Evolutionary conservation across 1,140 invertebrate genomes (phyloP), one percentile per base, ranked within the genome.

Genomic region (Agrypnia vestita): DNA sequence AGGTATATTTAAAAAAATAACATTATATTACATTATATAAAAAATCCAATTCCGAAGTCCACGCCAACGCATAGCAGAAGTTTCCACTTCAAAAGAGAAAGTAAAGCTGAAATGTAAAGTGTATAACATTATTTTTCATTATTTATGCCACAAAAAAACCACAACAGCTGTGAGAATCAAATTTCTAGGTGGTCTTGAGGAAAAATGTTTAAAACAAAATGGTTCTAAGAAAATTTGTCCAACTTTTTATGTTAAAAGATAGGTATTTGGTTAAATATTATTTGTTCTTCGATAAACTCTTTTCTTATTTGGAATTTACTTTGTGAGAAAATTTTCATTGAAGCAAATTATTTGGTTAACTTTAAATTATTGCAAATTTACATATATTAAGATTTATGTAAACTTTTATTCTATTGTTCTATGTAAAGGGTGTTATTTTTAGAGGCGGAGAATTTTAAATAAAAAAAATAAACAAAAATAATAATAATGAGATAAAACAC

Each of bases 91-190:
- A 82, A 46, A 82, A 82, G 10, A 82, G 67, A 46, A 82, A 82
- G 55, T 82, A 82, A 17, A 80, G 17, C 81, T 82, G 78, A 80
- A 82, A 82, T 25, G 25, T 35, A 55, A 67, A 61, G 73, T 19
- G 4, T 3, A 78, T 21, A 76, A 4, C 12, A 53, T 55, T 12
- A 35, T 35, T 35, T 35, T 35, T 35, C 6, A 6, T 35, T 35
- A 6, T 35, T 35, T 35, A 35, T 35, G 25, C 25, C 25, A 35
- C 25, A 35, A 35, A 35, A 46, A 19, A 19, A n/a, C n/a, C 53
- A 59, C 15, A 11, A 21, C n/a, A 6, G 55, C 15, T 12, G 0
- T 53, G 13, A 53, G 51, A 53, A 53, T 13, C 51, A 4, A n/a
- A 53, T 35, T 35, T 35, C 1, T 3, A 35, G 1, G 25, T 35